phyloP scores from a whole-genome alignment of 2,888 invertebrate genomes.

The Eilema caniola region DNA sequence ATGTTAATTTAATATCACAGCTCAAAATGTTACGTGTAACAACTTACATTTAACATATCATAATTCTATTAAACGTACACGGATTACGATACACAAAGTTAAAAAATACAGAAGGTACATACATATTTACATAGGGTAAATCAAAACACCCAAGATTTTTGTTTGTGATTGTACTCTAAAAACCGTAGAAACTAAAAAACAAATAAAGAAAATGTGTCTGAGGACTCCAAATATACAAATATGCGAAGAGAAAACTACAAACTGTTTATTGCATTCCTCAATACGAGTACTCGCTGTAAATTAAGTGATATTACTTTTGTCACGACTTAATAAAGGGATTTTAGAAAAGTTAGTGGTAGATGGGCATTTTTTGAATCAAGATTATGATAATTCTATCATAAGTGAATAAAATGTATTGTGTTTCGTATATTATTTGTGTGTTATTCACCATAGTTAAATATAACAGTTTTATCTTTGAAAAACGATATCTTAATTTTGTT shows the following conservation, averaged over 20 bases:
- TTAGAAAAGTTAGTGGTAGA: background rate
- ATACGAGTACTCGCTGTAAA: background rate
- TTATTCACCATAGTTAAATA: too few relatives aligned
- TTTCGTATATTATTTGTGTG: too few relatives aligned
- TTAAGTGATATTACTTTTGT: background rate
- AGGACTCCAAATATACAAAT: background rate
- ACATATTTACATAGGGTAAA: constrained; percentile 26
- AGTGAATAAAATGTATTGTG: too few relatives aligned
- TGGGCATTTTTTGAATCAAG: background rate
- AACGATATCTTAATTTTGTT: too few relatives aligned
- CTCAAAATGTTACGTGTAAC: constrained; percentile 68
- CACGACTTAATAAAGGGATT: too few relatives aligned
- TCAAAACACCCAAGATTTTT: background rate
- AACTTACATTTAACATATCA: constrained; percentile 50
- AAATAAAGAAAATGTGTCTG: background rate
- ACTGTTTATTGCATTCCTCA: background rate
- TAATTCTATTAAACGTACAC: constrained; percentile 52
- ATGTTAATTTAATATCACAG: constrained; percentile 84
- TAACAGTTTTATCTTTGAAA: too few relatives aligned
- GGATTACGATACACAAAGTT: constrained; percentile 44
- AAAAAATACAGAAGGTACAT: constrained; percentile 49
- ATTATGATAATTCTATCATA: too few relatives aligned
- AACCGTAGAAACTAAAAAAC: background rate
- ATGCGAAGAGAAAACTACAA: background rate
- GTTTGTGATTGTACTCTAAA: background rate